Conservation (phyloP, 2,797 vertebrate species). For the Spinus pinus region DNA sequence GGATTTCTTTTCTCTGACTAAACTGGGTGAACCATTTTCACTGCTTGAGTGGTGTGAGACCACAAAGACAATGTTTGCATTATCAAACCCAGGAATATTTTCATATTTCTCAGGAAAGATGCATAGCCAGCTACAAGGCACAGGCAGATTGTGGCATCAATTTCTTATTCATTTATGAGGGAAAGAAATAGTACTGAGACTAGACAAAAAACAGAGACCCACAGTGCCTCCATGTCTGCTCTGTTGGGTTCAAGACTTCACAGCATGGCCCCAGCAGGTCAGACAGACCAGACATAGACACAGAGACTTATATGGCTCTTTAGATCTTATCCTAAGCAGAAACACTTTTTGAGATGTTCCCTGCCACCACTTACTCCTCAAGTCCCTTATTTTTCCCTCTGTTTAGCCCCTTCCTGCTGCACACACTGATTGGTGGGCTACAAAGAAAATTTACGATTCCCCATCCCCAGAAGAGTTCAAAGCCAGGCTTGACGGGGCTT, state of each 20-base stretch:
- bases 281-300: neutral
- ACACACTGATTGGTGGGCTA: neutral
- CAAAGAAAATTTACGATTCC: neutral
- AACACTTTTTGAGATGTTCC: neutral
- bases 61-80: rapidly evolving
- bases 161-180: neutral
- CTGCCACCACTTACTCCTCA: neutral
- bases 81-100: neutral
- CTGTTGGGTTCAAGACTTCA: neutral
- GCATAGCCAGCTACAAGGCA: neutral
- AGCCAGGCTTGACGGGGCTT: neutral
- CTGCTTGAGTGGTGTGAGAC: neutral
- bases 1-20: neutral
- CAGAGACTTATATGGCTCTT: neutral
- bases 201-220: neutral
- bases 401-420: neutral
- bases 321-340: neutral
- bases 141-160: neutral
- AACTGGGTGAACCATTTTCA: neutral
- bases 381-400: neutral
- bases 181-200: neutral
- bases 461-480: neutral
- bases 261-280: neutral
- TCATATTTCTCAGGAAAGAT: neutral
- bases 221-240: neutral